phyloP scores from a whole-genome alignment of 2,113 vertebrate genomes.

The Limnothrissa miodon region DNA sequence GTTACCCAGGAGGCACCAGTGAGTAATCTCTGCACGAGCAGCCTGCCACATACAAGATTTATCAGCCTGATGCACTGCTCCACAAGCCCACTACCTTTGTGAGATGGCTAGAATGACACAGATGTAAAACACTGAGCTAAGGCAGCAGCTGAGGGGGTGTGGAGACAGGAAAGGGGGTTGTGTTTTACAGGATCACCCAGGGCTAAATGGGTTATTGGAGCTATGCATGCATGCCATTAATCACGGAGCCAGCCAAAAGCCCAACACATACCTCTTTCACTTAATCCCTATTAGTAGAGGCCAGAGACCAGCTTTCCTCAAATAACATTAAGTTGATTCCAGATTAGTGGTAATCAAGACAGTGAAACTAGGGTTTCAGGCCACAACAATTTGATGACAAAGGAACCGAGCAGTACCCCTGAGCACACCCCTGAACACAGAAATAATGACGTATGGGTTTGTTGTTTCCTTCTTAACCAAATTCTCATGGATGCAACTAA shows the following conservation, averaged over 20 bases:
- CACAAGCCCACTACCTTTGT: neutral
- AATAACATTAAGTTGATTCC: conserved; percentile 1
- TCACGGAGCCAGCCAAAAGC: neutral
- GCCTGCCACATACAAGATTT: neutral
- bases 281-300: neutral
- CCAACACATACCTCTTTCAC: neutral
- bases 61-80: neutral
- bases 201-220: neutral
- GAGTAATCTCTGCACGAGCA: neutral
- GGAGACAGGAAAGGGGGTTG: neutral
- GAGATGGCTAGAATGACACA: neutral
- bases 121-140: neutral
- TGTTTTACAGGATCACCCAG: neutral
- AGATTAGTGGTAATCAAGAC: conserved; percentile 24
- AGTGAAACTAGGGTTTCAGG: conserved; percentile 4
- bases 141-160: neutral
- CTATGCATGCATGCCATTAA: neutral
- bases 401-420: neutral
- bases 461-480: neutral
- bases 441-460: neutral
- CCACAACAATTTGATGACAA: neutral
- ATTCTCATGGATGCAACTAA: neutral
- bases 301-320: neutral
- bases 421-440: neutral
- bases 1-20: neutral